phyloP scores from a whole-genome alignment of 2,888 invertebrate genomes.

The Aleiodes alternator region DNA sequence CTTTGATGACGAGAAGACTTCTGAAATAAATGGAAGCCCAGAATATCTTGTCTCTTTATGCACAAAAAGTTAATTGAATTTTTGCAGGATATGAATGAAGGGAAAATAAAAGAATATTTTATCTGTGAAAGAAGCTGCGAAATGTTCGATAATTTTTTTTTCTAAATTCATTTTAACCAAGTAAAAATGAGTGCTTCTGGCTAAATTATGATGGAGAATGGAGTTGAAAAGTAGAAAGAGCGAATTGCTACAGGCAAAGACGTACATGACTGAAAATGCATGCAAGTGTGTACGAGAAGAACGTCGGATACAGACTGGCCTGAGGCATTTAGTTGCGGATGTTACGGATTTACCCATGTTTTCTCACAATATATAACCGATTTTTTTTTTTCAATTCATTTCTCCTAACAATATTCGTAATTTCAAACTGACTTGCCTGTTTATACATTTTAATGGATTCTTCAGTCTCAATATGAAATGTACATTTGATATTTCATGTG shows the following conservation, averaged over 20 bases:
- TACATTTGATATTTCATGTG: neutral
- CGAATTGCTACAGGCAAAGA: conserved; percentile 13
- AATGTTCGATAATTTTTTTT: conserved; percentile 19
- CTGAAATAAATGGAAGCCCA: too few relatives aligned
- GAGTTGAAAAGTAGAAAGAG: conserved; percentile 20
- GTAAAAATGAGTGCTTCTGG: conserved; percentile 17
- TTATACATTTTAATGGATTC: conserved; percentile 7
- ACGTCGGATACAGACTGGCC: conserved; percentile 47
- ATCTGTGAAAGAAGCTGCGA: too few relatives aligned
- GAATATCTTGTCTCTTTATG: too few relatives aligned
- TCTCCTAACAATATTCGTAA: conserved; percentile 1
- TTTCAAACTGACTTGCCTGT: conserved; percentile 8
- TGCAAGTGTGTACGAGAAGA: conserved; percentile 35
- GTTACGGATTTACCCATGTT: conserved; percentile 41
- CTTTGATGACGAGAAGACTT: too few relatives aligned
- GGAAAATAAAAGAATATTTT: too few relatives aligned
- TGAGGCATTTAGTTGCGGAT: conserved; percentile 42
- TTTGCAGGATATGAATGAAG: too few relatives aligned
- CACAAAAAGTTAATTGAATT: too few relatives aligned
- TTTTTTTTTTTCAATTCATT: conserved; percentile 17
- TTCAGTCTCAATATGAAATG: neutral
- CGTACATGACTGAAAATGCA: conserved; percentile 15
- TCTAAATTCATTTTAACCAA: conserved; percentile 18
- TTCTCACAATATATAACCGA: conserved; percentile 14
- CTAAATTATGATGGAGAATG: conserved; percentile 18